Conservation (phyloP, 2,113 vertebrate species). For the Nipponia nippon region DNA sequence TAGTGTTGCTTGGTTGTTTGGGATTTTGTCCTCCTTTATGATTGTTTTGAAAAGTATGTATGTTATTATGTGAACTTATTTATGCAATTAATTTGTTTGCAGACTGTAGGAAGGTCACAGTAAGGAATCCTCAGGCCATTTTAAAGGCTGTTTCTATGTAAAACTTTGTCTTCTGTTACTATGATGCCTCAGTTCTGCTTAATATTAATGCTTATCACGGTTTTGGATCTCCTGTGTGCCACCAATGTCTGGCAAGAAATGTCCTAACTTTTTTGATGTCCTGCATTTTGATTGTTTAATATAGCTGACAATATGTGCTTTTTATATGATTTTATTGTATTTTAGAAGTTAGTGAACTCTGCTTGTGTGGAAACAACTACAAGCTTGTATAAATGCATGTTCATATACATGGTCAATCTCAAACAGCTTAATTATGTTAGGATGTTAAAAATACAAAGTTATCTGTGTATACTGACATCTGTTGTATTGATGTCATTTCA, state of each 20-base stretch:
- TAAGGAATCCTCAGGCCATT: not conserved
- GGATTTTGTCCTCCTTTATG: not conserved
- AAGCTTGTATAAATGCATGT: not conserved
- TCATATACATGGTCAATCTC: not conserved
- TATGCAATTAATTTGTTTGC: not conserved
- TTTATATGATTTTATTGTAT: not conserved
- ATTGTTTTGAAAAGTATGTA: not conserved
- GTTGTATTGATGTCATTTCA: not conserved
- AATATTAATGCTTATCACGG: not conserved
- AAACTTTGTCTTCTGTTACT: not conserved
- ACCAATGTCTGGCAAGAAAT: not conserved
- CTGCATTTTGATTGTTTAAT: not conserved
- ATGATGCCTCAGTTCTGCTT: not conserved
- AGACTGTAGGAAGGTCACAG: not conserved
- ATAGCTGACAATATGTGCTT: fast-evolving
- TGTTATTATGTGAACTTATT: not conserved
- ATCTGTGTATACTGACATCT: not conserved
- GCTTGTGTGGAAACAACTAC: not conserved
- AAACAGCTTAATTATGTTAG: not conserved
- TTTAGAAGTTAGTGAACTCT: not conserved
- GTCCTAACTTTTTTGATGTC: not conserved
- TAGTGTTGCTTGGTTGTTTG: not conserved
- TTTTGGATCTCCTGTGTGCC: not conserved
- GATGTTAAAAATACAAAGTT: not conserved
- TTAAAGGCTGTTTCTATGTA: not conserved